These are phyloP conservation scores for Isotomurus palustris DNA, from an alignment of 2,888 invertebrate genomes.

Conservation along the genomic window DNA sequence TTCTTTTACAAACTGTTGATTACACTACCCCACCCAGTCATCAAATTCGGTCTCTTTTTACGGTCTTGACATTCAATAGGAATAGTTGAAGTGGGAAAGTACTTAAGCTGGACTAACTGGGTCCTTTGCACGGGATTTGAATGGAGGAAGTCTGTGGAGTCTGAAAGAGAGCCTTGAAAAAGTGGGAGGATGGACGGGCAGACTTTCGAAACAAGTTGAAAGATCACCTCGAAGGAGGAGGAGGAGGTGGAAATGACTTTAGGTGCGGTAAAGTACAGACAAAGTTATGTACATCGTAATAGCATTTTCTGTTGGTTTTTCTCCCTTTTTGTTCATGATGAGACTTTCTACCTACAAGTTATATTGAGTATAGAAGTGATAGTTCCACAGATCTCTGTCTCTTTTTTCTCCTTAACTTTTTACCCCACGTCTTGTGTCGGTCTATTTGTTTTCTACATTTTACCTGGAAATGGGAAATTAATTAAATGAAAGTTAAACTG, in stretches of 20 bases:
- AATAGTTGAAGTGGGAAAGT: no score
- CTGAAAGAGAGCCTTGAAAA: neutral
- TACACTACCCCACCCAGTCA: neutral
- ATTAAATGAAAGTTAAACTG: neutral
- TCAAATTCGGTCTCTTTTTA: conserved; percentile 1
- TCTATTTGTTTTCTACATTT: conserved; percentile 11
- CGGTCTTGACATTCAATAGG: no score
- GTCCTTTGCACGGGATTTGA: no score
- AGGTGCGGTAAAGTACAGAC: conserved; percentile 11
- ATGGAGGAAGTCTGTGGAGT: no score
- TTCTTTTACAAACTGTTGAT: no score
- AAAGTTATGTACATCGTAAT: conserved; percentile 3
- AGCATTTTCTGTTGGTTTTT: conserved; percentile 1
- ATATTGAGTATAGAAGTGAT: neutral
- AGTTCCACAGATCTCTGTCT: no score
- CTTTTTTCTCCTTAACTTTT: neutral
- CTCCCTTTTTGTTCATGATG: neutral
- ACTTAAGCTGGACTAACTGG: no score
- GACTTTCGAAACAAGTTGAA: conserved; percentile 24
- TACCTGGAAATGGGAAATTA: conserved; percentile 12
- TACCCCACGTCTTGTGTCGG: conserved; percentile 8
- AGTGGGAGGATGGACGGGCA: conserved; percentile 7
- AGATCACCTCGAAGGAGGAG: conserved; percentile 16
- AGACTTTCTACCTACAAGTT: no score
- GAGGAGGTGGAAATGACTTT: neutral